phyloP scores from a whole-genome alignment of 2,113 vertebrate genomes.

The Clupea harengus region DNA sequence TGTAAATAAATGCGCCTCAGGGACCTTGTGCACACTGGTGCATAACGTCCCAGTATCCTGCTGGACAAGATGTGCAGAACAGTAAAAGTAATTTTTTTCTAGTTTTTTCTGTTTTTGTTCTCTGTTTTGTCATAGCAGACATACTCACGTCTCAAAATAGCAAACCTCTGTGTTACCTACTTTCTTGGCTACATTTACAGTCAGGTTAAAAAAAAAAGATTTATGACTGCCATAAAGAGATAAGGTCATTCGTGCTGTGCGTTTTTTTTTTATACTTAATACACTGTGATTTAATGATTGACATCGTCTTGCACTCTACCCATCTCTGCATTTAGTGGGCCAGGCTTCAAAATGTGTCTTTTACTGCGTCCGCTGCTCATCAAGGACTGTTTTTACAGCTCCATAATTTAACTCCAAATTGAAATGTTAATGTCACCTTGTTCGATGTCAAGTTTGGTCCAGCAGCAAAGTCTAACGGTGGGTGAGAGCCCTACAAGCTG shows the following conservation, averaged over 20 bases:
- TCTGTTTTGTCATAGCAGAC: background rate
- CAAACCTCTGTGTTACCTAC: background rate
- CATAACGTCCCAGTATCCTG: no score
- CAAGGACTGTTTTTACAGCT: background rate
- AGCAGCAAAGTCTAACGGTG: background rate
- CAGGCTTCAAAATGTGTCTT: background rate
- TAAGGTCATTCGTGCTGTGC: background rate
- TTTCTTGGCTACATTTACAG: background rate
- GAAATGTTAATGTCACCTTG: background rate
- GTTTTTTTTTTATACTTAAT: background rate
- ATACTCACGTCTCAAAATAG: background rate
- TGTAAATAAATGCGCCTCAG: background rate
- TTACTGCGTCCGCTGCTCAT: background rate
- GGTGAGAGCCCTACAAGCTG: no score
- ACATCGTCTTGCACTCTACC: background rate
- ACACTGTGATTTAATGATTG: slow-evolving; percentile 8
- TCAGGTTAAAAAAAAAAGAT: background rate
- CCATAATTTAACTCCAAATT: slow-evolving; percentile 11
- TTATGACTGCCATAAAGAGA: background rate
- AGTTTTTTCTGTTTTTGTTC: background rate
- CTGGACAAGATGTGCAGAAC: no score
- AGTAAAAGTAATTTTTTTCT: no score
- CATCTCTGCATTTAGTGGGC: background rate
- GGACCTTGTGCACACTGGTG: background rate
- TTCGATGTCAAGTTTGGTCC: background rate